phyloP scores from a whole-genome alignment of 2,797 vertebrate species.

The Aulostomus chinensis region DNA sequence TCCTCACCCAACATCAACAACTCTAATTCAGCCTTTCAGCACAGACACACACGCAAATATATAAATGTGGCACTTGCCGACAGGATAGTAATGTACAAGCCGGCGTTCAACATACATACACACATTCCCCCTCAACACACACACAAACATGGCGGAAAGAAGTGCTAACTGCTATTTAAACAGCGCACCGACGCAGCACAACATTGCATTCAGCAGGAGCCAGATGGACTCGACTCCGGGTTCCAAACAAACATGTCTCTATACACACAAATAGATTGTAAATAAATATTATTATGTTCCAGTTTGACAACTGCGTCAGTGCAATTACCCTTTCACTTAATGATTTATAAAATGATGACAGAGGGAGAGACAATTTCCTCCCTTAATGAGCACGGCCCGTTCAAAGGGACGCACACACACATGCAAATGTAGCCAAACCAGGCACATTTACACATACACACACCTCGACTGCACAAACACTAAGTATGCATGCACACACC shows the following conservation, averaged over 20 bases:
- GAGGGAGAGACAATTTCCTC: conserved; percentile 52
- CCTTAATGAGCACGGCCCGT: conserved; percentile 47
- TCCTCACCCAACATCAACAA: conserved; percentile 67
- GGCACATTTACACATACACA: conserved; percentile 18
- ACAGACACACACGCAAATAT: conserved; percentile 12
- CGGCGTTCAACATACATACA: conserved; percentile 17
- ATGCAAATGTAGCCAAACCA: conserved; percentile 26
- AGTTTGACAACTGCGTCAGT: conserved; percentile 50
- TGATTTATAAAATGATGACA: conserved; percentile 68
- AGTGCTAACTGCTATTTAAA: conserved; percentile 68
- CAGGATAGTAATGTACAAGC: conserved; percentile 32
- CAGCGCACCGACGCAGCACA: conserved; percentile 39
- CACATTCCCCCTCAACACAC: conserved; percentile 3
- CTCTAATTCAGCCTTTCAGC: conserved; percentile 55
- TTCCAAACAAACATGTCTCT: conserved; percentile 46
- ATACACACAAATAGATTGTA: conserved; percentile 51
- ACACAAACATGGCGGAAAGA: conserved; percentile 47
- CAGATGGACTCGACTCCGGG: conserved; percentile 40
- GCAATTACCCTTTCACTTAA: conserved; percentile 60
- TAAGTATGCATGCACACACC: too few species aligned
- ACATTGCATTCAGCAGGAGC: conserved; percentile 55
- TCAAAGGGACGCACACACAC: conserved; percentile 34
- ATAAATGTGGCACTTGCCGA: conserved; percentile 2
- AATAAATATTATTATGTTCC: conserved; percentile 68
- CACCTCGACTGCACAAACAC: conserved; percentile 1